Percentiles rank a stretch among this genome's conserved stretches.
Evolutionary conservation across 1,140 invertebrate genomes (phyloP).

Genomic region (Dendrolimus kikuchii): DNA sequence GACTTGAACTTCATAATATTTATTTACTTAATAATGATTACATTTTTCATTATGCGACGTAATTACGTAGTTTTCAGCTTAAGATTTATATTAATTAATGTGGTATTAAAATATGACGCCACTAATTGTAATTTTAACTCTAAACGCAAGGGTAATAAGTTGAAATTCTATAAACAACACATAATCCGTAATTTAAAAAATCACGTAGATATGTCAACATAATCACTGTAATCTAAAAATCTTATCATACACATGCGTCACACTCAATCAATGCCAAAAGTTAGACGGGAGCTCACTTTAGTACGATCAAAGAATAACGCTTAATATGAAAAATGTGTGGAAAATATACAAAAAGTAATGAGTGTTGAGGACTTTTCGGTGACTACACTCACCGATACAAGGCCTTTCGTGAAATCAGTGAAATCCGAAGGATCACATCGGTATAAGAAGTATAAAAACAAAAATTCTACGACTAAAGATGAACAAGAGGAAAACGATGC

Average conservation of each 20-base stretch:
- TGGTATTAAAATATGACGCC: too few species aligned
- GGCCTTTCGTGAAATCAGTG: conserved; percentile 25
- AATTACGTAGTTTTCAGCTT: too few species aligned
- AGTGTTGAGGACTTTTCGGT: conserved; percentile 39
- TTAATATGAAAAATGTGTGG: conserved; percentile 32
- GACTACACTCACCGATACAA: conserved; percentile 34
- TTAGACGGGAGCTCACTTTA: conserved; percentile 38
- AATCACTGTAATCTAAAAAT: conserved; percentile 58
- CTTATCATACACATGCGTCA: conserved; percentile 52
- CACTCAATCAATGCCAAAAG: conserved; percentile 66
- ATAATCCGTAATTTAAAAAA: conserved; percentile 13
- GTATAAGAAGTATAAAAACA: conserved; percentile 11
- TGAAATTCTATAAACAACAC: not conserved
- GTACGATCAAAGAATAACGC: conserved; percentile 22
- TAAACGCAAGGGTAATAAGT: too few species aligned
- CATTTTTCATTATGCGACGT: too few species aligned
- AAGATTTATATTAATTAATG: too few species aligned
- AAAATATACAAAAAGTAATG: conserved; percentile 40
- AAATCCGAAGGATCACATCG: conserved; percentile 17
- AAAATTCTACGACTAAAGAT: conserved; percentile 12
- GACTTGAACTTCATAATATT: too few species aligned
- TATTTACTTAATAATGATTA: too few species aligned
- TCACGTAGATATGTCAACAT: conserved; percentile 14
- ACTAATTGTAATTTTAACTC: too few species aligned
- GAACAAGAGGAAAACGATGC: conserved; percentile 21